Percentiles rank a stretch among this genome's conserved stretches.
These are phyloP conservation scores for Allygus modestus DNA, from an alignment of 2,888 invertebrate species.

Conservation along the genomic window DNA sequence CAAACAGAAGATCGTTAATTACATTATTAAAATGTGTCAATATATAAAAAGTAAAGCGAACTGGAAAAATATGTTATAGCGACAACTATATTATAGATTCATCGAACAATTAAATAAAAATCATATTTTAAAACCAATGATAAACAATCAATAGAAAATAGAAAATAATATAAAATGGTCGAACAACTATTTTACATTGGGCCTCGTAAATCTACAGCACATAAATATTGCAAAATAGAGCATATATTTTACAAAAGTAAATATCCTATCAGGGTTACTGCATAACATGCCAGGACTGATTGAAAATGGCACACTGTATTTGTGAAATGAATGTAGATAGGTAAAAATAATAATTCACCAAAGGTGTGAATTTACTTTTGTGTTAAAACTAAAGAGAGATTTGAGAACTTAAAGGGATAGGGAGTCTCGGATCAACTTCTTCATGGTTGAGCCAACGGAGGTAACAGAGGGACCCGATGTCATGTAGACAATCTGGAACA, in stretches of 20 bases:
- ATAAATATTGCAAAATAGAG: conserved; percentile 45
- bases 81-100: not conserved
- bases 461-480: conserved; percentile 87
- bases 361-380: not conserved
- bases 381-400: conserved; percentile 5
- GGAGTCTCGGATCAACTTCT: conserved; percentile 93
- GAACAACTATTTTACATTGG: conserved; percentile 23
- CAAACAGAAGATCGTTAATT: not conserved
- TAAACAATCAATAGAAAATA: not conserved
- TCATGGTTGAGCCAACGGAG: conserved; percentile 92
- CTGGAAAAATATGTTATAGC: not conserved
- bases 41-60: not conserved
- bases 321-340: not conserved
- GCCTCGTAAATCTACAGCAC: conserved; percentile 22
- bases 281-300: not conserved
- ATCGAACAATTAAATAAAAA: conserved; percentile 13
- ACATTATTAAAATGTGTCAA: conserved; percentile 2
- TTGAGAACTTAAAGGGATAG: conserved; percentile 78
- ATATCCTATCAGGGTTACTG: not conserved
- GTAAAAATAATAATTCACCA: not conserved
- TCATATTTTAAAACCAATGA: not conserved
- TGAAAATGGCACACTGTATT: conserved; percentile 25
- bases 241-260: conserved; percentile 38
- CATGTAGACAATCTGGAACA: conserved; percentile 80
- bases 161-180: conserved; percentile 38